Evolutionary conservation across 2,888 invertebrate genomes (phyloP).

Genomic region (Pachycephus smyrnensis): DNA sequence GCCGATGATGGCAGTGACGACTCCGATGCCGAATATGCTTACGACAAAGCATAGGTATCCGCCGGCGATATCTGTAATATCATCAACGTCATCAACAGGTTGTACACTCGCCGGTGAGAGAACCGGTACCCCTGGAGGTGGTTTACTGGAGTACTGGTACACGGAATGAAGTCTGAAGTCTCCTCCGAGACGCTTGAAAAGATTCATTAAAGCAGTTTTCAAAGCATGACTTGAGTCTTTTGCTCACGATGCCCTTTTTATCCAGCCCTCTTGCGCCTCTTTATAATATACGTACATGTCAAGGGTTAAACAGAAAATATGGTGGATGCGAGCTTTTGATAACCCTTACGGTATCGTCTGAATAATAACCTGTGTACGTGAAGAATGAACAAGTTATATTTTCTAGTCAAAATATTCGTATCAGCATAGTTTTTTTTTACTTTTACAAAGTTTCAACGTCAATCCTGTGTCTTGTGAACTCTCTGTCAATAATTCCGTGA

Average conservation of each 20-base stretch:
- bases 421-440: no score
- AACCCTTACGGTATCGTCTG: background rate
- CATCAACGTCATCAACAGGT: constrained; percentile 22
- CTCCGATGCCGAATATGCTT: constrained; percentile 92
- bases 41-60: constrained; percentile 96
- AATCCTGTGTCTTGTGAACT: background rate
- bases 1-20: constrained; percentile 96
- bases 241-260: background rate
- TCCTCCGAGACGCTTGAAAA: background rate
- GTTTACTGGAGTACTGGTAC: background rate
- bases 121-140: background rate
- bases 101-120: background rate
- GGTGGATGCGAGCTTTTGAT: background rate
- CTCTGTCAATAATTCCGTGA: background rate
- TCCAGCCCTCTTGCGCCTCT: background rate
- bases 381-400: background rate
- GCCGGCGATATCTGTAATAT: constrained; percentile 83
- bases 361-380: background rate
- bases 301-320: background rate
- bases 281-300: background rate
- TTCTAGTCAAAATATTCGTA: background rate
- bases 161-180: background rate
- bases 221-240: background rate
- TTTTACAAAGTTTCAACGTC: no score
- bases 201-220: background rate